phyloP scores from a whole-genome alignment of 35 echinoderm and acorn worm genomes.

The Ptychodera flava region DNA sequence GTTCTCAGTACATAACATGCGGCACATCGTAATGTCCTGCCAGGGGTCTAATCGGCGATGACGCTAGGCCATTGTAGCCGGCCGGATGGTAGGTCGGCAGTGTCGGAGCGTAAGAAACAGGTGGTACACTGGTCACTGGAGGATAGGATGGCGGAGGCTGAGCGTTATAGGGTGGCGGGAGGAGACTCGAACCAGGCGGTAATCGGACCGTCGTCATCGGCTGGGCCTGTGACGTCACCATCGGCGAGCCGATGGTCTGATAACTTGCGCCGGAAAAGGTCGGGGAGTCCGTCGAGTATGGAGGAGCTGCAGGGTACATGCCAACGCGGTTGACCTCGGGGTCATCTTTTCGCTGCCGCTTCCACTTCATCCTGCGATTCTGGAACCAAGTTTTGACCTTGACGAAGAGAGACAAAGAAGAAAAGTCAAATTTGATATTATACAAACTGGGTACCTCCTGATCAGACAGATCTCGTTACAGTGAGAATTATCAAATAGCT shows the following conservation, averaged over 20 bases:
- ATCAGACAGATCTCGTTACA: background rate
- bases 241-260: background rate
- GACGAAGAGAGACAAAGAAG: background rate
- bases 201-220: background rate
- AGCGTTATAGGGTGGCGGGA: background rate
- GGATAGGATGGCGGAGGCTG: background rate
- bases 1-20: background rate
- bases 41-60: background rate
- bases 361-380: conserved; percentile 36
- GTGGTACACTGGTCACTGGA: background rate
- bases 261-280: background rate
- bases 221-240: background rate
- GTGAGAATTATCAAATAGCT: background rate
- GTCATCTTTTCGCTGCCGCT: conserved; percentile 9
- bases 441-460: background rate
- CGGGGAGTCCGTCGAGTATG: background rate
- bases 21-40: background rate
- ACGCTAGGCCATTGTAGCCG: background rate
- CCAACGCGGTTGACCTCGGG: background rate
- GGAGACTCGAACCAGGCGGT: background rate
- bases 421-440: background rate
- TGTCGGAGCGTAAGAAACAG: background rate
- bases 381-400: conserved; percentile 49
- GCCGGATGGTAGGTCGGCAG: background rate
- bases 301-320: background rate